Evolutionary conservation across 2,888 invertebrate genomes (phyloP).

Genomic region (Blastobasis adustella): DNA sequence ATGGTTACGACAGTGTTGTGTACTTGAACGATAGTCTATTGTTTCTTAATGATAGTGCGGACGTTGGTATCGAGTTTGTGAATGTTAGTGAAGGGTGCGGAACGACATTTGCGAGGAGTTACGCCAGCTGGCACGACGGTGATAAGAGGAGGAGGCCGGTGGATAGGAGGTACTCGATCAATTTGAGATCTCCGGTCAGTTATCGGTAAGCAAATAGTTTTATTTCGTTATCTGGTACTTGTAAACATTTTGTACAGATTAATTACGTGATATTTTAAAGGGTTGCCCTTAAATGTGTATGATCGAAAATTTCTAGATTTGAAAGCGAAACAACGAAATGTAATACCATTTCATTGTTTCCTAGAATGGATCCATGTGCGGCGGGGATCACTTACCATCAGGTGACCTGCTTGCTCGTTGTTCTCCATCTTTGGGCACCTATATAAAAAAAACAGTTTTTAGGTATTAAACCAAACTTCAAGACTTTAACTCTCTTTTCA

Average conservation of each 20-base stretch:
- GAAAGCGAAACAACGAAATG: no score
- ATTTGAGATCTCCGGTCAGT: conserved; percentile 66
- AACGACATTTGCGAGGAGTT: conserved; percentile 50
- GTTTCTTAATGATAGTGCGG: conserved; percentile 38
- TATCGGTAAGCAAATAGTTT: conserved; percentile 56
- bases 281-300: no score
- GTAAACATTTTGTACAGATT: not conserved
- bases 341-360: no score
- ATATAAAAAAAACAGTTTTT: no score
- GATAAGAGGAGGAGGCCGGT: conserved; percentile 39
- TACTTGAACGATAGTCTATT: conserved; percentile 34
- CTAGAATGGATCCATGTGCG: no score
- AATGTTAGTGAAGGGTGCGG: conserved; percentile 51
- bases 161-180: conserved; percentile 46
- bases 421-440: no score
- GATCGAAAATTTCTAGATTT: no score
- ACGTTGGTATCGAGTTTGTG: conserved; percentile 40
- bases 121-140: conserved; percentile 62
- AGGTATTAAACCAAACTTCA: no score
- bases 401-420: no score
- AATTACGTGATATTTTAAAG: no score
- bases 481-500: no score
- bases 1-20: conserved; percentile 14
- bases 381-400: no score
- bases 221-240: not conserved